Base-by-base conservation (phyloP, 2,113 vertebrate species). In the Octodon degus region DNA sequence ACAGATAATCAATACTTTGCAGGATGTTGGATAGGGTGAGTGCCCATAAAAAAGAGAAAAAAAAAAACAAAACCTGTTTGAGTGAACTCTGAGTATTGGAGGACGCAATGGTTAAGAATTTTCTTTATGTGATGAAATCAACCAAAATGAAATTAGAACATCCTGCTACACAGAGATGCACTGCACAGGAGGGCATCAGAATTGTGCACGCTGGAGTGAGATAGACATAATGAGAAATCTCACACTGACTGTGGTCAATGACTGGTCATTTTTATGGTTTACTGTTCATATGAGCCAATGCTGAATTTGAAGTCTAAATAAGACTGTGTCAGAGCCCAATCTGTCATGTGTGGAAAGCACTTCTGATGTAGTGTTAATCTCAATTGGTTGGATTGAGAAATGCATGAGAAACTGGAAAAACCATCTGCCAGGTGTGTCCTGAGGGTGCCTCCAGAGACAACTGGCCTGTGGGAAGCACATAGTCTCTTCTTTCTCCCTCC, bases 41-140 rank as follows among this genome's bases (percentile, higher is more conserved):
- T 34, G 24, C 58, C 4, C 1, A 19, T 79, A 80, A 92, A n/a
- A 77, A 92, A 77, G 6, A 94, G 65, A 63, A 95, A 94, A 79
- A 5, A 84, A 34, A 37, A 68, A 95, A 95, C 79, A 5, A 84
- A 34, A 37, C 72, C 50, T 85, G 89, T 25, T 77, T 74, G 65
- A 79, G 40, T 93, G 14, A 93, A 89, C 50, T 83, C 79, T 63
- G 20, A 92, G 24, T n/a, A 93, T 94, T 50, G 90, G 32, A 97
- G 91, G 34, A 70, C 17, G 34, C 9, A 84, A 40, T 83, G 27
- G 19, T 81, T 89, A 82, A 88, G 25, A 90, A 58, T 40, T 53
- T 58, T 93, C 10, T 89, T 89, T 63, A 17, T 40, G 32, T 40
- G 17, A 62, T 47, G 70, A 67, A 91, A 60, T 0, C 79, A 67